phyloP scores from a whole-genome alignment of 64 coral and sea anemone species.

The Astreopora myriophthalma region DNA sequence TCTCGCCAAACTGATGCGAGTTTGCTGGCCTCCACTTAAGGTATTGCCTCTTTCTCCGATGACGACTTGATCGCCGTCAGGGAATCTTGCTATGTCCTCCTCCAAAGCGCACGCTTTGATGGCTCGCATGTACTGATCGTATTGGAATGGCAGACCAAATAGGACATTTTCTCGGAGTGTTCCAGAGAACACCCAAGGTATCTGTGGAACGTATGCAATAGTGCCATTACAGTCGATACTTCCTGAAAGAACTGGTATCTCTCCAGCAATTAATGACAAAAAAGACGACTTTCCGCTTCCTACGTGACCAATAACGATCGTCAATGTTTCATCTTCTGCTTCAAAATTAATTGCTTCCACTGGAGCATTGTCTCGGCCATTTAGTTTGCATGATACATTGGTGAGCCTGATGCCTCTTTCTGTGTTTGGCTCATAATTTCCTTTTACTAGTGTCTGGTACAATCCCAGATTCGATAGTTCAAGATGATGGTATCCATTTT shows the following conservation, averaged over 20 bases:
- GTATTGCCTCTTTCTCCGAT: slow-evolving; percentile 44
- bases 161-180: slow-evolving; percentile 60
- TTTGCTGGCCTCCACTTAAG: slow-evolving; percentile 51
- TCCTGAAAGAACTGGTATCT: slow-evolving; percentile 49
- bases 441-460: neutral
- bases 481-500: neutral
- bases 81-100: slow-evolving; percentile 41
- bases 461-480: neutral
- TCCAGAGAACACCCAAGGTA: slow-evolving; percentile 75
- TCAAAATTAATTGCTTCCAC: slow-evolving; percentile 41
- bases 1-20: slow-evolving; percentile 59
- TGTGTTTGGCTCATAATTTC: neutral
- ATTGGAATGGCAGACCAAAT: slow-evolving; percentile 30
- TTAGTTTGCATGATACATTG: slow-evolving; percentile 18
- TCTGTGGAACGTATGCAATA: slow-evolving; percentile 63
- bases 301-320: slow-evolving; percentile 56
- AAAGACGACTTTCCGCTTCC: slow-evolving; percentile 70
- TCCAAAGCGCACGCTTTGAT: slow-evolving; percentile 26
- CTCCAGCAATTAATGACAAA: slow-evolving; percentile 57
- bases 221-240: neutral
- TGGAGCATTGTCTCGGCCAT: neutral
- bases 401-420: neutral
- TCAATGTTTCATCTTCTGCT: slow-evolving; percentile 19
- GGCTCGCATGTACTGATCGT: neutral
- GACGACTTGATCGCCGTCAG: slow-evolving; percentile 31